Evolutionary conservation across 2,113 vertebrate species (phyloP), one percentile per base, ranked within the genome.

Genomic region (Dipodomys ordii): DNA sequence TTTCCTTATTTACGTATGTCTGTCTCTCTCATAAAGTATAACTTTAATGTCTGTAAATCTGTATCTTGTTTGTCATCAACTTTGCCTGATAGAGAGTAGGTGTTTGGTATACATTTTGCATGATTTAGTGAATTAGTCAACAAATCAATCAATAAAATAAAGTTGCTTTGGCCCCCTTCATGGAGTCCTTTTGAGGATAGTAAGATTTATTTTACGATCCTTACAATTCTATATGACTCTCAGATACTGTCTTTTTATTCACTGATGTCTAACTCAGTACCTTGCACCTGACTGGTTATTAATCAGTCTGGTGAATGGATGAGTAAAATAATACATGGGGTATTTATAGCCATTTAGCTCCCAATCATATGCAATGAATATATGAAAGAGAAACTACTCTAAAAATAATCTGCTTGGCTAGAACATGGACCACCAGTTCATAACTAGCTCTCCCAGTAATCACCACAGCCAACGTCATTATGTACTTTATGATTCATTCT

Each of bases 301-400:
- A 88, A 93, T 68, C 46, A 87, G 88, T 18, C 73, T 72, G 1
- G n/a, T 67, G 73, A 73, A 69, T 65, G 49, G 32, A 53, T 78
- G 18, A 46, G 46, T 90, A 89, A 83, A 94, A 71, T 74, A 79
- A 90, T 57, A n/a, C 4, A 19, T 46, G 39, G 57, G n/a, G 13
- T 72, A 65, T 35, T 49, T 69, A 88, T 2, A 67, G 32, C 69
- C 68, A 28, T 30, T 83, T 62, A 78, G 15, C 53, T 91, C 77
- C 78, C 72, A 87, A 46, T 92, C 88, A 67, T 79, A 60, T 32
- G 64, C 6, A 67, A 22, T 27, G 53, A n/a, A 69, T 91, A 91
- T 87, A 87, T 20, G 83, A 95, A 97, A 80, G 77, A 92, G 93
- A 86, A 92, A 68, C 71, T 87, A 89, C 68, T 87, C 83, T 92